Conservation (phyloP, 2,888 invertebrate species). For the Encarsia formosa region DNA sequence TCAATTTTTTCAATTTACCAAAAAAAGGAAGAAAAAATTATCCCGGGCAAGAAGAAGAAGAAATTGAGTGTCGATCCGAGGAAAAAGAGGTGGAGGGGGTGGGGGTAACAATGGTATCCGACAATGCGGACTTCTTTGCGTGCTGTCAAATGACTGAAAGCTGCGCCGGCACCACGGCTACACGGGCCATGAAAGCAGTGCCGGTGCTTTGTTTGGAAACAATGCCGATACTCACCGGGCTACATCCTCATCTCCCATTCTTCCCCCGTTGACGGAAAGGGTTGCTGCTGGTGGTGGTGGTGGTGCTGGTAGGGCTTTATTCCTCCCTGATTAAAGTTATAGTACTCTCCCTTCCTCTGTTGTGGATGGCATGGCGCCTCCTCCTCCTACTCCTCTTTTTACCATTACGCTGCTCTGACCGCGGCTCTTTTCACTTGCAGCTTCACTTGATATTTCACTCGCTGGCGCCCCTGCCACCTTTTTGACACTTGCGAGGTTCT, state of each 20-base stretch:
- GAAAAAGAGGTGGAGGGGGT: conserved; percentile 18
- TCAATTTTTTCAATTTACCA: too few relatives aligned
- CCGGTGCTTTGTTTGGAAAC: conserved; percentile 51
- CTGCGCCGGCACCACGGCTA: conserved; percentile 26
- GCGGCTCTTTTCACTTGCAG: too few relatives aligned
- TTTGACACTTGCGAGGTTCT: too few relatives aligned
- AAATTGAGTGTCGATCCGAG: conserved; percentile 20
- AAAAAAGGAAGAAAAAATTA: conserved; percentile 28
- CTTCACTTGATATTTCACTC: too few relatives aligned
- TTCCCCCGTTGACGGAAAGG: conserved; percentile 46
- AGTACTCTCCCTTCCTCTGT: too few relatives aligned
- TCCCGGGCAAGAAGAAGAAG: conserved; percentile 25
- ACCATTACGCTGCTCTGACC: neutral
- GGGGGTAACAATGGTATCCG: conserved; percentile 15
- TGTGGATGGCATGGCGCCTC: too few relatives aligned
- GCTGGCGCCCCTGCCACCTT: too few relatives aligned
- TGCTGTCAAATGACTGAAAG: conserved; percentile 52
- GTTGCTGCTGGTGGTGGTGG: neutral
- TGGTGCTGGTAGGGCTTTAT: conserved; percentile 32
- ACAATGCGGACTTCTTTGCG: conserved; percentile 49
- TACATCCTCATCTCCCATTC: conserved; percentile 53
- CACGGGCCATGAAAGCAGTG: conserved; percentile 2
- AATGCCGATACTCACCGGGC: conserved; percentile 51
- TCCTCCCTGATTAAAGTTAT: conserved; percentile 50
- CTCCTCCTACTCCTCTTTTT: conserved; percentile 32